Conservation (phyloP, 2,113 vertebrate species). For the Tiliqua scincoides region DNA sequence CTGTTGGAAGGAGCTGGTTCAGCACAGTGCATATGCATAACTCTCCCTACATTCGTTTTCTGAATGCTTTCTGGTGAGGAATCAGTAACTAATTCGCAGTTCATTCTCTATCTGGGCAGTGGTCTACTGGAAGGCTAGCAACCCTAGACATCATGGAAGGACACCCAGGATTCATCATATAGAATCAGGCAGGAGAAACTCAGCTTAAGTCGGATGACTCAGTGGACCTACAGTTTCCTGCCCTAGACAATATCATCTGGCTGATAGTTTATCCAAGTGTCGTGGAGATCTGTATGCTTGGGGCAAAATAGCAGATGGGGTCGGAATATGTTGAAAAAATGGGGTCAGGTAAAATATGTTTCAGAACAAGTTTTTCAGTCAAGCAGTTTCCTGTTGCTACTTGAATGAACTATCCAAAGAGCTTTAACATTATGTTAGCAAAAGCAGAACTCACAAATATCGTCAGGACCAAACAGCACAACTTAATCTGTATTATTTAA, state of each 20-base stretch:
- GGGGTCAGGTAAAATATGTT: background rate
- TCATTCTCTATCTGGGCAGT: too few relatives aligned
- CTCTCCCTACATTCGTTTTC: too few relatives aligned
- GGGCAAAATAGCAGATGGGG: background rate
- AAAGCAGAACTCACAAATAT: background rate
- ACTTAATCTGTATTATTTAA: background rate
- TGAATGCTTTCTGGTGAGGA: too few relatives aligned
- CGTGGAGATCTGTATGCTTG: background rate
- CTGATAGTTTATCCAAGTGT: background rate
- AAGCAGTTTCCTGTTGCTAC: background rate
- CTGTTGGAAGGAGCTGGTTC: too few relatives aligned
- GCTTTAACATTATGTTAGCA: background rate
- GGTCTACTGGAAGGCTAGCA: too few relatives aligned
- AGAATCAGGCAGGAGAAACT: background rate
- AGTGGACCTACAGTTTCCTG: background rate
- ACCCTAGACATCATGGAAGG: too few relatives aligned
- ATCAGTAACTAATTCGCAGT: too few relatives aligned
- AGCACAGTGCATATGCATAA: too few relatives aligned
- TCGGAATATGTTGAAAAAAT: background rate
- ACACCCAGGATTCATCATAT: too few relatives aligned
- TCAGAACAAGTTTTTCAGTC: background rate
- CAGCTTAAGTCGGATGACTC: background rate
- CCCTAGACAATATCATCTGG: background rate
- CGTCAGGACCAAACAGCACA: background rate
- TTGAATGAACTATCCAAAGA: background rate